Base-by-base conservation (phyloP, 2,888 invertebrate species). In the Calameuta pallipes region DNA sequence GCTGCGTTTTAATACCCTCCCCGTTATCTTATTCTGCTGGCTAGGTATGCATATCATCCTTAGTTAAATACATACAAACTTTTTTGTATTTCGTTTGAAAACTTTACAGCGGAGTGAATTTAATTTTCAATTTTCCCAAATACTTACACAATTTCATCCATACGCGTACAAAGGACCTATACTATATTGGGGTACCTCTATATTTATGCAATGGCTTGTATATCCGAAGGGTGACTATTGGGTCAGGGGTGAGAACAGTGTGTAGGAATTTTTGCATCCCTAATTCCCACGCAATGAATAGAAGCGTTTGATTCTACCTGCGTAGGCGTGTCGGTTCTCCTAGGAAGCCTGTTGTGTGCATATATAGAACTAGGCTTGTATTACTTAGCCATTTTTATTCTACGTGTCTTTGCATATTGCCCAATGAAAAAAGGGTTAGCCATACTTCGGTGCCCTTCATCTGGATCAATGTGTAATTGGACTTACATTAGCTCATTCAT, bases 261-360 rank as follows among this genome's bases (percentile, higher is more conserved):
- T 56, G 56, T 9, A 56, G 74, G 74, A 74, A 74, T 74, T 74
- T 74, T 74, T 37, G 74, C 74, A 74, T 36, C 74, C 74, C 74
- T 34, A 37, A 74, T 74, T 74, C 74, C 74, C 74, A 74, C 74
- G 74, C 74, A 30, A 37, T 74, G 74, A 74, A 74, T 36, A 37
- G 23, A 74, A 74, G 30, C 36, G 30, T 74, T 74, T 36, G 37
- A 36, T 34, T 31, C 31, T 34, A 71, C 71, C 71, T 34, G 71
- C 71, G 34, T 34, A 34, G 71, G 71, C 71, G 71, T 71, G 31
- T 71, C 71, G 71, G 6, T 71, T 31, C 31, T 71, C 33, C 56
- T 56, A 56, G 56, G 23, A 56, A 56, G 56, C 9, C 56, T 23
- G 23, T 23, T 56, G 56, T 56, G 23, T 9, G 23, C 23, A 9